phyloP scores from a whole-genome alignment of 2,797 vertebrate species.

The Aphelocoma californica region DNA sequence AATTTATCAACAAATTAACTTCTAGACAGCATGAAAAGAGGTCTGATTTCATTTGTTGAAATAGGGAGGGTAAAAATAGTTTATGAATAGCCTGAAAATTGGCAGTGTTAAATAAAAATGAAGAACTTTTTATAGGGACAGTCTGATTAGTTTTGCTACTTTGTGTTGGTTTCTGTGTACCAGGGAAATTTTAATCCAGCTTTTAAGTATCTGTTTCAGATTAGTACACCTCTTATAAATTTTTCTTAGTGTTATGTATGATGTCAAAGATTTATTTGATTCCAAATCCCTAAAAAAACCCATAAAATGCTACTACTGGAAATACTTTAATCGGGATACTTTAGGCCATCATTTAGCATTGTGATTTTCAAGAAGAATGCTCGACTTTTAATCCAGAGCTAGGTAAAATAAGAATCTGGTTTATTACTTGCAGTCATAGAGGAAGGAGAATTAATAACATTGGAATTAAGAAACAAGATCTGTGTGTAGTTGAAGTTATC shows the following conservation, averaged over 20 bases:
- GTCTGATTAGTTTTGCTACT: background rate
- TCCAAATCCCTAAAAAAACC: background rate
- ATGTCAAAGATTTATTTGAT: background rate
- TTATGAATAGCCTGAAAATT: constrained; percentile 24
- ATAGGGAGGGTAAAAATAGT: background rate
- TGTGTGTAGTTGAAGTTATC: background rate
- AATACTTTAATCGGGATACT: background rate
- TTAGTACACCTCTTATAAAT: background rate
- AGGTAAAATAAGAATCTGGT: background rate
- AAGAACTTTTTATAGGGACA: background rate
- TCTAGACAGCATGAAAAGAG: background rate
- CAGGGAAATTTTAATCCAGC: background rate
- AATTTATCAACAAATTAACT: background rate
- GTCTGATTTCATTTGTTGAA: background rate
- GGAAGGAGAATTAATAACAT: constrained; percentile 8
- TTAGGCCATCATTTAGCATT: background rate
- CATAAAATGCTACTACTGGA: background rate
- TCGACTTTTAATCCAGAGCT: background rate
- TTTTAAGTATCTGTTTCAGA: background rate
- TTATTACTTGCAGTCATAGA: background rate
- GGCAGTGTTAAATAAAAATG: background rate
- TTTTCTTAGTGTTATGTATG: background rate
- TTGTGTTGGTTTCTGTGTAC: background rate
- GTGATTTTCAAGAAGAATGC: background rate
- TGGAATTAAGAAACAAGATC: background rate